Percentiles rank a stretch among this genome's conserved stretches.
Evolutionary conservation across 1,140 invertebrate genomes (phyloP).

Genomic region (Globodera ellingtonae): DNA sequence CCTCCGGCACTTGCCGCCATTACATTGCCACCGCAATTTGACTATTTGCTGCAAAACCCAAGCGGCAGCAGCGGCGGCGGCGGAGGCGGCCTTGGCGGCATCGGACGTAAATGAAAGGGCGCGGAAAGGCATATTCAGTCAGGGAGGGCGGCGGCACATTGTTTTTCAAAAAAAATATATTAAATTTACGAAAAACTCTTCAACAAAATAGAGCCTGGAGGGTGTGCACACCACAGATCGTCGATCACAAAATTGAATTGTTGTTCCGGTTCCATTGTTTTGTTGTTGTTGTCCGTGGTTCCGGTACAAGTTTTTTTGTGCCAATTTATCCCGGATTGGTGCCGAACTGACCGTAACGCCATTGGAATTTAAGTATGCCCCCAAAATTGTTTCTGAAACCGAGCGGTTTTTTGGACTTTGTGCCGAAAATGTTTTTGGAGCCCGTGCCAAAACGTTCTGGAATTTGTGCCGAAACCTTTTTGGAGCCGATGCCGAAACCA

Average conservation of each 20-base stretch:
- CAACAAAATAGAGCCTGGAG: background rate
- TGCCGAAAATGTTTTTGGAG: too few relatives aligned
- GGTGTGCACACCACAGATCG: background rate
- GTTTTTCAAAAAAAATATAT: slow-evolving; percentile 6
- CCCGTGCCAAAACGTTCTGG: too few relatives aligned
- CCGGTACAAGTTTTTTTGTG: too few relatives aligned
- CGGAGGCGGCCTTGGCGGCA: slow-evolving; percentile 1
- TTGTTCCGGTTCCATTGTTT: background rate
- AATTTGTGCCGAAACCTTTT: too few relatives aligned
- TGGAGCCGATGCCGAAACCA: too few relatives aligned
- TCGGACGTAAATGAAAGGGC: slow-evolving; percentile 11
- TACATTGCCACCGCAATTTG: slow-evolving; percentile 62
- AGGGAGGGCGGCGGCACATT: slow-evolving; percentile 4
- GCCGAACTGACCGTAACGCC: too few relatives aligned
- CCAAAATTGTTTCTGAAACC: too few relatives aligned
- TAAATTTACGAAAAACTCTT: background rate
- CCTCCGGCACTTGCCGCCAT: slow-evolving; percentile 56
- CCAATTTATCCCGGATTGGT: too few relatives aligned
- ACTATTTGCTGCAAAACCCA: slow-evolving; percentile 57
- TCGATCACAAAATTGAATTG: background rate
- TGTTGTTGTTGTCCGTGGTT: background rate
- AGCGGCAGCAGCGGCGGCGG: slow-evolving; percentile 10
- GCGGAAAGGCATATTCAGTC: too few relatives aligned
- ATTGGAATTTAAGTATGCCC: too few relatives aligned
- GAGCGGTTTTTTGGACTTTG: too few relatives aligned